These are phyloP conservation scores for Sprattus sprattus DNA, from an alignment of 2,113 vertebrate species.

Conservation along the genomic window DNA sequence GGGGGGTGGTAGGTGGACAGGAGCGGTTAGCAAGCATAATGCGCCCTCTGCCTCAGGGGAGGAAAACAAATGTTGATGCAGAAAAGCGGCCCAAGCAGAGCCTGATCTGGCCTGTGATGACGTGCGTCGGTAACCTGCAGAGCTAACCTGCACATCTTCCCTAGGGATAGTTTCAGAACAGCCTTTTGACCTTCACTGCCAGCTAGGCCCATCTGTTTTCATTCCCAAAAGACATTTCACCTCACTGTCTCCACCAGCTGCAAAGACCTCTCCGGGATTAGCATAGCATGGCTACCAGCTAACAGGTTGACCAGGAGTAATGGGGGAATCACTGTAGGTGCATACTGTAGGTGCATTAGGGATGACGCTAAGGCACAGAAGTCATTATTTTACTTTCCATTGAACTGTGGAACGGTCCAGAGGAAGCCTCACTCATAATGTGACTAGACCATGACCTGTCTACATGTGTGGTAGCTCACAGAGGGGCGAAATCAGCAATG, in stretches of 20 bases:
- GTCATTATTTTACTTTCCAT: not conserved
- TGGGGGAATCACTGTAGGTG: not conserved
- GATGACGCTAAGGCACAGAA: not conserved
- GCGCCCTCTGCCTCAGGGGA: not conserved
- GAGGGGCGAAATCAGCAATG: not conserved
- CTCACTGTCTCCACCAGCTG: not conserved
- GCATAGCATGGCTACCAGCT: not conserved
- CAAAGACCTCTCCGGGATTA: not conserved
- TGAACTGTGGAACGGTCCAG: not conserved
- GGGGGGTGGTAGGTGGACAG: not conserved
- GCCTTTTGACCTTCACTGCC: slow-evolving; percentile 5
- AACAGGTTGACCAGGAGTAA: not conserved
- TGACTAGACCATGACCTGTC: not conserved
- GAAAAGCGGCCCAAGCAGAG: not conserved
- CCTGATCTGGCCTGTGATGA: not conserved
- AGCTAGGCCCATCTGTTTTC: not conserved
- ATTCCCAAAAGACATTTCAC: not conserved
- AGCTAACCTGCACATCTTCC: not conserved
- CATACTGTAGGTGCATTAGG: not conserved
- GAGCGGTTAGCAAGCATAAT: slow-evolving; percentile 10
- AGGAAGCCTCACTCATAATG: not conserved
- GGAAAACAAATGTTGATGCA: not conserved
- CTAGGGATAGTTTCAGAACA: not conserved
- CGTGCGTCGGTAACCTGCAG: not conserved
- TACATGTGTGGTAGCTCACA: not conserved